A percentile compares a stretch with the other conserved stretches of the same genome.
Evolutionary conservation across 2,797 vertebrate species (phyloP).

Genomic region (Odontamblyopus rebecca): DNA sequence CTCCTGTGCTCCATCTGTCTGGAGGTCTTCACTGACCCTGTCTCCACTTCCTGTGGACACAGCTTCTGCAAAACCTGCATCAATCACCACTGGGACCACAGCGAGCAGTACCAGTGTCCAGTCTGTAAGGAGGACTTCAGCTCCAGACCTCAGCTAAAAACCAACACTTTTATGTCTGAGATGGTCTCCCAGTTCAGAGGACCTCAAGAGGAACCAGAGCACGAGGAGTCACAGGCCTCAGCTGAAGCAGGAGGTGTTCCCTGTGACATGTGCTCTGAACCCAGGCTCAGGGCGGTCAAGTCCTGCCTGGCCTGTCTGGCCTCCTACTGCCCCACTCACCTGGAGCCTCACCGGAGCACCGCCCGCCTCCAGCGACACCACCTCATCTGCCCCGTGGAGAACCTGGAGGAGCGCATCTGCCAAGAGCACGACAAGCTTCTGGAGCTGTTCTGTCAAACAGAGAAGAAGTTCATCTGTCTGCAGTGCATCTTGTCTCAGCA

Average conservation of each 20-base stretch:
- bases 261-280: conserved; percentile 3
- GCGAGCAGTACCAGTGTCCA: conserved; percentile 3
- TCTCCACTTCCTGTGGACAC: conserved; percentile 68
- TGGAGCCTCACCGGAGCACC: conserved; percentile 10
- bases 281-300: conserved; percentile 2
- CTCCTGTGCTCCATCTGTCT: conserved; percentile 64
- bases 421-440: not conserved
- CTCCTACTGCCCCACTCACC: conserved; percentile 13
- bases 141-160: conserved; percentile 6
- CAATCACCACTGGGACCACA: conserved; percentile 39
- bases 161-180: conserved; percentile 3
- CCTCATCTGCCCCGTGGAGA: not conserved
- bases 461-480: not conserved
- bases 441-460: conserved; percentile 7
- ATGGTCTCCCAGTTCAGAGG: conserved; percentile 7
- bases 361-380: conserved; percentile 3
- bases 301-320: conserved; percentile 16
- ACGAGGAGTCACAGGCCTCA: not conserved
- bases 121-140: conserved; percentile 5
- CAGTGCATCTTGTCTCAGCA: not conserved
- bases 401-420: conserved; percentile 6
- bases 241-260: conserved; percentile 1
- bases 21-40: conserved; percentile 49
- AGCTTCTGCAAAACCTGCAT: conserved; percentile 74
- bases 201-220: not conserved